Percentiles rank a stretch among this genome's conserved stretches.
phyloP scores from a whole-genome alignment of 2,797 vertebrate species.

The Typhlichthys subterraneus region DNA sequence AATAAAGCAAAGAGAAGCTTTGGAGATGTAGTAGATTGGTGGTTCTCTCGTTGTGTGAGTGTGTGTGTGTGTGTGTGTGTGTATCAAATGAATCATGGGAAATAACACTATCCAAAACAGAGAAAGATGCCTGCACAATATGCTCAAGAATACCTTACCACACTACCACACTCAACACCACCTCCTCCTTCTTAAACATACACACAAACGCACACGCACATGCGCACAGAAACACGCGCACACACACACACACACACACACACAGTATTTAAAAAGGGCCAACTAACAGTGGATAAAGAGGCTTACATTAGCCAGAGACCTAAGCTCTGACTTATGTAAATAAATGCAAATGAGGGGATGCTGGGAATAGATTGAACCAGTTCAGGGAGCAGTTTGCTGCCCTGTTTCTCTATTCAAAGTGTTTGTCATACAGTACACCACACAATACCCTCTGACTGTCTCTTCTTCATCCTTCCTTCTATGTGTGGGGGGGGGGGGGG shows the following conservation, averaged over 20 bases:
- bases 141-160: too few relatives aligned
- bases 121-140: too few relatives aligned
- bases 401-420: constrained; percentile 13
- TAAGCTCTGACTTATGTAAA: constrained; percentile 24
- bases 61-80: constrained; percentile 18
- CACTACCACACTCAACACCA: not conserved
- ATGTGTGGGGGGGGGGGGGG: too few relatives aligned
- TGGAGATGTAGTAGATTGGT: constrained; percentile 11
- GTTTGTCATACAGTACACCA: constrained; percentile 26
- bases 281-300: constrained; percentile 19
- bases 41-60: constrained; percentile 20
- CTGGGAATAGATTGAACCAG: constrained; percentile 15
- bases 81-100: constrained; percentile 1
- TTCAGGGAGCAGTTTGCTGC: constrained; percentile 14
- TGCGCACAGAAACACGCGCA: not conserved
- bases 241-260: not conserved
- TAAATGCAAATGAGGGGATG: constrained; percentile 22
- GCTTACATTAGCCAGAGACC: constrained; percentile 23
- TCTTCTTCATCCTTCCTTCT: not conserved
- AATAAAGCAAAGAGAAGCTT: constrained; percentile 50
- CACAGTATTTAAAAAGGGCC: constrained; percentile 16
- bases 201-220: not conserved
- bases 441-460: constrained; percentile 17
- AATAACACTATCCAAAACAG: too few relatives aligned
- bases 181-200: not conserved